Conservation (phyloP, 2,888 invertebrate genomes). For the Polydrusus cervinus region DNA sequence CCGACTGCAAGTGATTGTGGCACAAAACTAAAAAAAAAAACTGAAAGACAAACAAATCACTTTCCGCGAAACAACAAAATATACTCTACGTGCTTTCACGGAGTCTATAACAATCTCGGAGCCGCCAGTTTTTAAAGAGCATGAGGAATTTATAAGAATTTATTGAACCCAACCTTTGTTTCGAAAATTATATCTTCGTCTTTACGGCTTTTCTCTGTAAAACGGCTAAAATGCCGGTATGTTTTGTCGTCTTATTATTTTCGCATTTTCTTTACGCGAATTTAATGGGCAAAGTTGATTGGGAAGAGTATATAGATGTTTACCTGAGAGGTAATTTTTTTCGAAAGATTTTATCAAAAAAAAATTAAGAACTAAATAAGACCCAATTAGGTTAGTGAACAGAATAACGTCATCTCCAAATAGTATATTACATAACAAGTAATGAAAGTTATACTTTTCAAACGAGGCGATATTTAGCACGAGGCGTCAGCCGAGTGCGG, state of each 20-base stretch:
- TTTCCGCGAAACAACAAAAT: slow-evolving; percentile 42
- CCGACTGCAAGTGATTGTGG: too few relatives aligned
- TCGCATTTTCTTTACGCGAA: slow-evolving; percentile 2
- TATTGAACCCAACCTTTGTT: slow-evolving; percentile 43
- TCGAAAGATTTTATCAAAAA: too few relatives aligned
- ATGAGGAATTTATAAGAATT: slow-evolving; percentile 43
- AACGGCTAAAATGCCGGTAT: slow-evolving; percentile 27
- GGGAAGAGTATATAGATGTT: too few relatives aligned
- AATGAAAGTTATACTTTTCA: too few relatives aligned
- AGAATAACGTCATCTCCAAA: too few relatives aligned
- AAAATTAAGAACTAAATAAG: too few relatives aligned
- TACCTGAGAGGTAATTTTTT: too few relatives aligned
- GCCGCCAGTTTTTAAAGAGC: slow-evolving; percentile 37
- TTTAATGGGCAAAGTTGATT: slow-evolving; percentile 13
- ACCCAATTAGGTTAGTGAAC: too few relatives aligned
- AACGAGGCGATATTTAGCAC: too few relatives aligned
- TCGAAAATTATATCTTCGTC: slow-evolving; percentile 44
- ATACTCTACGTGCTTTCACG: slow-evolving; percentile 42
- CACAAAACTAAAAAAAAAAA: not conserved
- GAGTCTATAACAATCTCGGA: slow-evolving; percentile 37
- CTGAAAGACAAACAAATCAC: slow-evolving; percentile 3
- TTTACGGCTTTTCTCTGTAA: slow-evolving; percentile 45
- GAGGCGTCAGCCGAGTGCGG: too few relatives aligned
- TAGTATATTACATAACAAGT: too few relatives aligned
- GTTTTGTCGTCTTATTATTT: slow-evolving; percentile 5